A percentile compares a stretch with the other conserved stretches of the same genome.
These are phyloP conservation scores for Sitta carolinensis DNA, from an alignment of 2,797 vertebrate species.

Conservation along the genomic window DNA sequence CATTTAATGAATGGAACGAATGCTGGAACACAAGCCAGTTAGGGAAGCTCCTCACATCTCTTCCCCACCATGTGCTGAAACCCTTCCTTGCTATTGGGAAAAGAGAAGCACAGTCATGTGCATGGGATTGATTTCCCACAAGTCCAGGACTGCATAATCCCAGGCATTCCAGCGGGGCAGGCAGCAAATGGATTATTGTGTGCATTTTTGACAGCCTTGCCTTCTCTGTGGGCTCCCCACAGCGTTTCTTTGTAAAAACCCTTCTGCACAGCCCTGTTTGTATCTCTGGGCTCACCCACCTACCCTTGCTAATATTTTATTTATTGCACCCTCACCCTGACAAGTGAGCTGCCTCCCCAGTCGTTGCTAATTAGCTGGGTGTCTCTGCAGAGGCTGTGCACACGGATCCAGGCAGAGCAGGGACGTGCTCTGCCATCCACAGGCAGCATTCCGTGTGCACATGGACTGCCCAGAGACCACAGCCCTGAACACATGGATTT, in stretches of 20 bases:
- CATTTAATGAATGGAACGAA: background rate
- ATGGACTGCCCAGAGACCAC: background rate
- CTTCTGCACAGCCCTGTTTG: background rate
- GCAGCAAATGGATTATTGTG: background rate
- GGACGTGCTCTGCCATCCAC: background rate
- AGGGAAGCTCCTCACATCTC: background rate
- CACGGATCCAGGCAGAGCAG: background rate
- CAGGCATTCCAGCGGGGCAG: constrained; percentile 17
- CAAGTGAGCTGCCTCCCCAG: background rate
- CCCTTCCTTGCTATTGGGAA: background rate
- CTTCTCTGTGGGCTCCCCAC: constrained; percentile 4
- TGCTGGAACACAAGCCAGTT: background rate
- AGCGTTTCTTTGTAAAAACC: background rate
- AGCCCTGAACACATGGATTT: background rate
- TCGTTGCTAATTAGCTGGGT: background rate
- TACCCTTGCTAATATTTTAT: constrained; percentile 46
- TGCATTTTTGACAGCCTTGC: background rate
- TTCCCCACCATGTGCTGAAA: background rate
- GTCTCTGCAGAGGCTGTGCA: background rate
- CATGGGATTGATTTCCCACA: constrained; percentile 46
- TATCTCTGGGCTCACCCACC: background rate
- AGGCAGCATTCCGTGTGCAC: background rate
- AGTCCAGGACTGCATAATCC: background rate
- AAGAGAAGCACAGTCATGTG: background rate
- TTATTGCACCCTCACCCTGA: constrained; percentile 31